Base-by-base conservation (phyloP, 2,113 vertebrate species). In the Pholis gunnellus region DNA sequence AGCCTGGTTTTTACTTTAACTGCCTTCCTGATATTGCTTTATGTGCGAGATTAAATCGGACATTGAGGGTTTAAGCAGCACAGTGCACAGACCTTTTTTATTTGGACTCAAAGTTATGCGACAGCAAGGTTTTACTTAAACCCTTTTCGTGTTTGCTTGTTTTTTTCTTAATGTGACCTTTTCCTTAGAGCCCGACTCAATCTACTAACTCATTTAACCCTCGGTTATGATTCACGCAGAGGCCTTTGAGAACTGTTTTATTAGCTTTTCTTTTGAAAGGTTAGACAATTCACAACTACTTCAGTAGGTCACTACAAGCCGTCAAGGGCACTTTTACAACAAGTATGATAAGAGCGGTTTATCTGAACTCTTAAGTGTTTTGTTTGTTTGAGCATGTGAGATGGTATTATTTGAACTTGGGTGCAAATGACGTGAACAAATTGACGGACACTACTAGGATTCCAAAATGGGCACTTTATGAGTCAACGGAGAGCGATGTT, bases 121-220 rank as follows among this genome's bases (percentile, higher is more conserved):
- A 80, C 74, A 68, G 46, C 40, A 86, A 82, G 14, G 25, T 82
- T 60, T 72, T n/a, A 69, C 38, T 78, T 56, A 46, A 56, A 77
- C 25, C 66, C 52, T 83, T 82, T 78, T 34, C 64, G 66, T 52
- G 22, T 27, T 71, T 73, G 38, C 44, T 9, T 80, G 46, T 38
- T 83, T 59, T 72, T 57, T 46, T 72, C 44, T 78, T 59, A 60
- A 67, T 71, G 68, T 87, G 83, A 91, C 86, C 86, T 87, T 83
- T 87, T 78, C 40, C 66, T 59, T 75, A 56, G 68, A 87, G 59
- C 38, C 50, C 50, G 34, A 11, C 61, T 44, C 9, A 54, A 67
- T 78, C 74, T 71, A 34, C 71, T 73, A 67, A 75, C 69, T 72
- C 50, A 79, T 90, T 86, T 78, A 79, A 79, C 66, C 66, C 75